Percentiles rank a stretch among this genome's conserved stretches.
These are phyloP conservation scores for Gila orcuttii DNA, from an alignment of 2,113 vertebrate genomes.

Conservation along the genomic window DNA sequence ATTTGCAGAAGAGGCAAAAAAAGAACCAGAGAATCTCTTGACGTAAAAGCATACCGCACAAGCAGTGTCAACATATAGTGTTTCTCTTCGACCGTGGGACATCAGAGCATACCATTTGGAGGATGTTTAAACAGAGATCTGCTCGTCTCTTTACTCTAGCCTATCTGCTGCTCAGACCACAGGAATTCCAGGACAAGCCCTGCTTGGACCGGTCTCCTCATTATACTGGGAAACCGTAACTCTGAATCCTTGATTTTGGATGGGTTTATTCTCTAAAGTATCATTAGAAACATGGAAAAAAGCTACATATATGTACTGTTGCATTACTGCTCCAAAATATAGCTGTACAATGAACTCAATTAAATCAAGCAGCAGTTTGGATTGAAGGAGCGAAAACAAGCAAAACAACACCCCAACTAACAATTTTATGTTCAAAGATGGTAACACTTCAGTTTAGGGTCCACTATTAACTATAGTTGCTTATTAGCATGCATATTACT, in stretches of 20 bases:
- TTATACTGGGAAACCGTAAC: background rate
- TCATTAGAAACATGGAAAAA: slow-evolving; percentile 4
- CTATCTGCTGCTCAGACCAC: slow-evolving; percentile 40
- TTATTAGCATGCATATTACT: background rate
- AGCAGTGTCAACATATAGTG: slow-evolving; percentile 62
- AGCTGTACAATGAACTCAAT: background rate
- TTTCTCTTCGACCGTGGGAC: slow-evolving; percentile 55
- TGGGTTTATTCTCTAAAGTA: slow-evolving; percentile 29
- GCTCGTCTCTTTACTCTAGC: slow-evolving; percentile 49
- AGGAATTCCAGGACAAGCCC: slow-evolving; percentile 40
- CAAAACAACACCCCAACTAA: no score
- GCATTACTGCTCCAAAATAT: slow-evolving; percentile 9
- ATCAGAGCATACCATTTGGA: slow-evolving; percentile 37
- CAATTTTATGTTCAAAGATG: no score
- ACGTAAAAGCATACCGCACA: slow-evolving; percentile 62
- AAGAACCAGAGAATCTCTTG: slow-evolving; percentile 49
- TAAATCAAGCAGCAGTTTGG: background rate
- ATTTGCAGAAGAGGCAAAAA: slow-evolving; percentile 43
- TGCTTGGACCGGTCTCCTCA: slow-evolving; percentile 17
- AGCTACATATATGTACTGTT: background rate
- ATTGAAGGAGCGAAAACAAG: background rate
- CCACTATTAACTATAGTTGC: no score
- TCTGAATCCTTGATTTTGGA: slow-evolving; percentile 25
- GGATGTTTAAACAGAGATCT: slow-evolving; percentile 60
- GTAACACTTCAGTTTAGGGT: no score